phyloP scores from a whole-genome alignment of 1,140 invertebrate genomes.

The Drosophila gunungcola region DNA sequence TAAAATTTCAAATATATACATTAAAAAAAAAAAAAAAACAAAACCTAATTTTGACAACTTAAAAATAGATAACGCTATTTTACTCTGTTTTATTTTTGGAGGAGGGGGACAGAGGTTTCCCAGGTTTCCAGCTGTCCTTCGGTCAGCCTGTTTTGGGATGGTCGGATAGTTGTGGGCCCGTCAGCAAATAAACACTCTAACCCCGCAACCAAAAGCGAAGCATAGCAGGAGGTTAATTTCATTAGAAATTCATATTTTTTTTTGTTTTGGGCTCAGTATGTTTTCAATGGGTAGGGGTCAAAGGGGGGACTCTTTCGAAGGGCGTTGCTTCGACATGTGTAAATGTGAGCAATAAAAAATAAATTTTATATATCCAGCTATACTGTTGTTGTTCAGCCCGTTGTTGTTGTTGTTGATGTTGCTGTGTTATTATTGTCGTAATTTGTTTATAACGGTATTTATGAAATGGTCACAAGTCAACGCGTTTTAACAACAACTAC shows the following conservation, averaged over 20 bases:
- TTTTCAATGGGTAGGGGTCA: neutral
- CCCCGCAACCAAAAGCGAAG: neutral
- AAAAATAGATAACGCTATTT: neutral
- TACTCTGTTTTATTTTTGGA: constrained; percentile 5
- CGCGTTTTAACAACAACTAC: constrained; percentile 51
- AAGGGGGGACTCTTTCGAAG: constrained; percentile 3
- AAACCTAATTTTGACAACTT: neutral
- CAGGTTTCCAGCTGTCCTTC: constrained; percentile 32
- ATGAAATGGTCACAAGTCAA: constrained; percentile 84
- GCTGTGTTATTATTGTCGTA: constrained; percentile 75
- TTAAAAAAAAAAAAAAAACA: too few species aligned
- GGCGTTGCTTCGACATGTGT: constrained; percentile 73
- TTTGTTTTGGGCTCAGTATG: constrained; percentile 38
- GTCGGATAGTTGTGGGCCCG: constrained; percentile 57
- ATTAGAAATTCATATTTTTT: constrained; percentile 82
- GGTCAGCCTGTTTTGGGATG: constrained; percentile 26
- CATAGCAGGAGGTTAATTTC: constrained; percentile 69
- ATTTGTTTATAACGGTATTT: constrained; percentile 84
- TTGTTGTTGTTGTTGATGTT: constrained; percentile 53
- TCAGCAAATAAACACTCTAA: constrained; percentile 76
- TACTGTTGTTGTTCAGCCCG: neutral
- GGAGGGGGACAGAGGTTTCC: neutral
- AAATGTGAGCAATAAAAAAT: constrained; percentile 81
- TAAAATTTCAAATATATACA: too few species aligned
- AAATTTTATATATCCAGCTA: constrained; percentile 57